Conservation (phyloP, 2,113 vertebrate species). For the Apodemus sylvaticus region DNA sequence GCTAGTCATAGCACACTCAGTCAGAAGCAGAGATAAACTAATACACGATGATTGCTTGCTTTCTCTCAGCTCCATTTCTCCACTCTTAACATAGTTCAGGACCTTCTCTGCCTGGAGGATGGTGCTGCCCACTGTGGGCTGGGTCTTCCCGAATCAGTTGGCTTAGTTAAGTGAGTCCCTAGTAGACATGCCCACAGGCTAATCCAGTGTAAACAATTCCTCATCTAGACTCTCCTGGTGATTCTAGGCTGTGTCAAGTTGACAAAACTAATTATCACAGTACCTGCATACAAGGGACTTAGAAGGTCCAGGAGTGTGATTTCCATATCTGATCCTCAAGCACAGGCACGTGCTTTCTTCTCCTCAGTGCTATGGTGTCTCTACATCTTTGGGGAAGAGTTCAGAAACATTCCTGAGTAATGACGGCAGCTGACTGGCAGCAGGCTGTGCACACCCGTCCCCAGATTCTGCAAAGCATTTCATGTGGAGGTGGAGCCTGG, state of each 20-base stretch:
- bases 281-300: not conserved
- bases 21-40: not conserved
- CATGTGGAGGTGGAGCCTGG: constrained; percentile 52
- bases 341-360: not conserved
- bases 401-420: constrained; percentile 36
- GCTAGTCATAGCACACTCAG: not conserved
- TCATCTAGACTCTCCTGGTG: not conserved
- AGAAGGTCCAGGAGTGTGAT: not conserved
- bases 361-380: constrained; percentile 1
- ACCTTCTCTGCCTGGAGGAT: not conserved
- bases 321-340: not conserved
- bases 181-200: not conserved
- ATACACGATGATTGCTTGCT: not conserved
- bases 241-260: not conserved
- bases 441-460: constrained; percentile 28
- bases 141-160: not conserved
- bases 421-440: constrained; percentile 61
- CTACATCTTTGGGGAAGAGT: constrained; percentile 42
- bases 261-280: not conserved
- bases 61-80: not conserved
- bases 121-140: not conserved
- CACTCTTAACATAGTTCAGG: no score
- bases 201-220: not conserved
- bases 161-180: not conserved
- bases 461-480: constrained; percentile 54